A percentile compares a stretch with the other conserved stretches of the same genome.
Evolutionary conservation across 1,140 invertebrate species (phyloP).

Genomic region (Lucilia cuprina): DNA sequence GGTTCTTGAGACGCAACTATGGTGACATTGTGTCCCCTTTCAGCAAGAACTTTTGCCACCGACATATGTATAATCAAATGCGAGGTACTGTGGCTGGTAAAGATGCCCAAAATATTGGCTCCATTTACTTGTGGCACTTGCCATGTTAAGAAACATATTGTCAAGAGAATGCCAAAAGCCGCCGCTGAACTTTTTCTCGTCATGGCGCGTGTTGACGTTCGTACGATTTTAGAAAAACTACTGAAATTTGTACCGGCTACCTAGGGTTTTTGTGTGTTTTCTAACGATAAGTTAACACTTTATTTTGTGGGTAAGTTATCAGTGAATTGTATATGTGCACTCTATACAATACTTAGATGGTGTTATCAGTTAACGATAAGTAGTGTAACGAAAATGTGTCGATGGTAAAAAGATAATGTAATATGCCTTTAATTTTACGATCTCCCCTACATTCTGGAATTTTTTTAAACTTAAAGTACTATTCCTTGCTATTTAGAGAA

Average conservation of each 20-base stretch:
- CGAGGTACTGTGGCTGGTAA: conserved; percentile 56
- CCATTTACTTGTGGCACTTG: conserved; percentile 25
- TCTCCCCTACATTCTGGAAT: too few species aligned
- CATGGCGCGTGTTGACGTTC: not conserved
- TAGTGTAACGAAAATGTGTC: not conserved
- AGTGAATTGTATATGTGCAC: too few species aligned
- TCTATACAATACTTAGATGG: not conserved
- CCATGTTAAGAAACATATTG: not conserved
- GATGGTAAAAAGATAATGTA: too few species aligned
- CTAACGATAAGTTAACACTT: too few species aligned
- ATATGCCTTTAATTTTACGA: too few species aligned
- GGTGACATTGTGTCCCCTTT: conserved; percentile 56
- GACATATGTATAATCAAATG: conserved; percentile 58
- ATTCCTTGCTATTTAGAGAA: too few species aligned
- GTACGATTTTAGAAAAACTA: not conserved
- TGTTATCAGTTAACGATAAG: not conserved
- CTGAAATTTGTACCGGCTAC: not conserved
- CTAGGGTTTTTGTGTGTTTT: not conserved
- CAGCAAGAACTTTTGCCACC: conserved; percentile 50
- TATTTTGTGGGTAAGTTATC: too few species aligned
- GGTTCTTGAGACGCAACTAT: conserved; percentile 48
- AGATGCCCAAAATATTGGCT: conserved; percentile 57
- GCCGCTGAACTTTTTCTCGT: not conserved
- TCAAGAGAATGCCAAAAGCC: not conserved
- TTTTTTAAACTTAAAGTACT: too few species aligned